phyloP scores from a whole-genome alignment of 2,113 vertebrate species.

The Poeciliopsis occidentalis region DNA sequence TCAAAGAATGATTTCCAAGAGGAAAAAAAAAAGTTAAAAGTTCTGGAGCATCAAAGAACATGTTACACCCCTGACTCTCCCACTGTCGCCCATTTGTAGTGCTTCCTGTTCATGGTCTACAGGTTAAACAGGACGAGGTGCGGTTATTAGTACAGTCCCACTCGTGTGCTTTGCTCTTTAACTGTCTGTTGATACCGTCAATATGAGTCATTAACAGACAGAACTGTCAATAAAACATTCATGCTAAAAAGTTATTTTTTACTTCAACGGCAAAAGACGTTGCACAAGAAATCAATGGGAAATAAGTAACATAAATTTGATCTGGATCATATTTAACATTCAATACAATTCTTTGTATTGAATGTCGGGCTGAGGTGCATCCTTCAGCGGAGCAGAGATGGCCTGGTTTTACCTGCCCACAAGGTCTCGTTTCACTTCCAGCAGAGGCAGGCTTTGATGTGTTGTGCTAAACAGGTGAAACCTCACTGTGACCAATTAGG shows the following conservation, averaged over 20 bases:
- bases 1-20: neutral
- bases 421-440: constrained; percentile 24
- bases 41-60: neutral
- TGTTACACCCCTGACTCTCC: neutral
- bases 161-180: neutral
- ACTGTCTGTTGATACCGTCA: neutral
- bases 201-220: neutral
- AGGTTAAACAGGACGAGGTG: neutral
- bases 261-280: neutral
- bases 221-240: constrained; percentile 7
- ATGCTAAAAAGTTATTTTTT: constrained; percentile 19
- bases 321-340: constrained; percentile 6
- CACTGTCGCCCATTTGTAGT: neutral
- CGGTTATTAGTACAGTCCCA: neutral
- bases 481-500: constrained; percentile 65
- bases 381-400: neutral
- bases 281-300: constrained; percentile 7
- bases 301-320: constrained; percentile 6
- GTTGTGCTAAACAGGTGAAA: constrained; percentile 44
- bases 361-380: neutral
- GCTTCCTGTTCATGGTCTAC: neutral
- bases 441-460: constrained; percentile 22
- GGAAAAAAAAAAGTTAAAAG: neutral
- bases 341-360: neutral
- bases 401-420: constrained; percentile 9